Conservation (phyloP, 2,797 vertebrate species). For the Lerista edwardsae region DNA sequence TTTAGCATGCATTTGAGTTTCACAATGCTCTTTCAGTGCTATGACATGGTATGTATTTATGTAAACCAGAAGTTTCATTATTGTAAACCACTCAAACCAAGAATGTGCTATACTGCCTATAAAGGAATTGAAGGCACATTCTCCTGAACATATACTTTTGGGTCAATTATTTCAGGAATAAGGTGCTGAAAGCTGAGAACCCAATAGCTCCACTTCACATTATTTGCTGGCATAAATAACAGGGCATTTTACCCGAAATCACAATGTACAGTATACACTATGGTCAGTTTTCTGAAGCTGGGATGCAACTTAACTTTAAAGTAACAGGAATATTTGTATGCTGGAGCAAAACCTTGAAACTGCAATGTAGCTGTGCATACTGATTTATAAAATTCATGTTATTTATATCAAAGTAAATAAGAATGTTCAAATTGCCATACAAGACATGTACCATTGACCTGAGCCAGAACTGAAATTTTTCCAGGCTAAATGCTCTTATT, state of each 20-base stretch:
- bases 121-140: background rate
- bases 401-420: background rate
- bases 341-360: background rate
- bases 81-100: background rate
- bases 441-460: background rate
- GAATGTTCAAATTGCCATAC: background rate
- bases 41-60: background rate
- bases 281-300: background rate
- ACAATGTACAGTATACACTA: background rate
- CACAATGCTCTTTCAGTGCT: background rate
- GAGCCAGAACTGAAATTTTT: background rate
- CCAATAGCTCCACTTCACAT: background rate
- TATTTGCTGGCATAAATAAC: background rate
- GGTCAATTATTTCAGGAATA: background rate
- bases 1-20: constrained; percentile 5
- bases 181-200: background rate
- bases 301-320: background rate
- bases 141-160: background rate
- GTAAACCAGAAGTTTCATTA: background rate
- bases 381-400: background rate
- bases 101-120: background rate
- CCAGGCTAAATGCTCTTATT: background rate
- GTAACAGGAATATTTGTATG: background rate
- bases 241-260: background rate
- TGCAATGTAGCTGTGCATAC: background rate